Evolutionary conservation across 2,888 invertebrate species (phyloP), one percentile per base, ranked within the genome.

Genomic region (Conops quadrifasciatus): DNA sequence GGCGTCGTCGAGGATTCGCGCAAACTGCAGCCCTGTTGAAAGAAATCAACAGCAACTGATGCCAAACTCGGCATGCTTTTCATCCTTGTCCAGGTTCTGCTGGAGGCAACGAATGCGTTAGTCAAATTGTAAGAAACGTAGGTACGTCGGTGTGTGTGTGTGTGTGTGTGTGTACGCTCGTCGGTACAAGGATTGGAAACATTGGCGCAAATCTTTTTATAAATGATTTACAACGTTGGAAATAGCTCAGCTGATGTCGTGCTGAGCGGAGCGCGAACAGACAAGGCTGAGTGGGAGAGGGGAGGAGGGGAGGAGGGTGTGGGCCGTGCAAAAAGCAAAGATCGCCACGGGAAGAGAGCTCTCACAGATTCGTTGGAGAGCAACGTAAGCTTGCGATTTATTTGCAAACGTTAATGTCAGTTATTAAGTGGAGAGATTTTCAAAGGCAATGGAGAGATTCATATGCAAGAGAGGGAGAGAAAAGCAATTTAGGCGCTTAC

Each of bases 171-270:
- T 58, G 64, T 67, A 58, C 36, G 63, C 9, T 19, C 9, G 28
- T 66, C 19, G 24, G 21, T 45, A 43, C 51, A 28, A 71, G 45
- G 62, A 65, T 66, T 69, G 66, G 43, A 68, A 68, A 62, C 60
- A 74, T 74, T 74, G 72, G 65, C 67, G 72, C 72, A 74, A 74
- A 74, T 74, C 72, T 72, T 69, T 74, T 72, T 74, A 71, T 74
- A 74, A 74, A 74, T 72, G 74, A 74, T 74, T 74, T 74, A 72
- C 74, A 74, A 66, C 49, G 45, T 30, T 21, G 13, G 51, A 60
- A 59, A 62, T 51, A 62, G 49, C 47, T 62, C 60, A 60, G 28
- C 51, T 24, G 45, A 26, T 24, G 63, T 15, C 45, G 30, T n/a
- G 28, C 24, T 28, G 3, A 16, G 47, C 13, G 30, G 26, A 24